Evolutionary conservation across 1,140 invertebrate genomes (phyloP), one percentile per base, ranked within the genome.

Genomic region (Orchestia grillus): DNA sequence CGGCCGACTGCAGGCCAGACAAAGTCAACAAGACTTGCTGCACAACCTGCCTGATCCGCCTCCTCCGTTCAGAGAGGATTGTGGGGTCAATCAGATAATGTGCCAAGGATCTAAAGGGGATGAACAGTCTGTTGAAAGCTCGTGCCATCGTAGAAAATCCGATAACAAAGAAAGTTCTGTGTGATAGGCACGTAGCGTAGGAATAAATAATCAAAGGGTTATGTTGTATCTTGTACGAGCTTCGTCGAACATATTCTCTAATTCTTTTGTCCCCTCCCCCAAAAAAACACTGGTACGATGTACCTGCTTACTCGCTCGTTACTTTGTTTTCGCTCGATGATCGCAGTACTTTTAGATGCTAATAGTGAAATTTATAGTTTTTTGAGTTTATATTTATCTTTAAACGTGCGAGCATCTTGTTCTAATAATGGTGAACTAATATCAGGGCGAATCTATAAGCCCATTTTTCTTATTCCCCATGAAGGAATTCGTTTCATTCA

Each of bases 151-250:
- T 40, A 94, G 92, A 94, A 94, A 6, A 47, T 45, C 92, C 41
- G 92, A 94, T 94, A 94, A 94, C 44, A 94, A 94, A 45, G 92
- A 94, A 47, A 94, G 92, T 45, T 94, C 92, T 94, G 92, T 94
- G 92, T 94, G 92, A 94, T 94, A 91, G 88, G 44, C 41, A 42
- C 62, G 28, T 23, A 77, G 28, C 62, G 62, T 77, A 77, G 62
- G 62, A 23, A 36, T 77, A 77, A 23, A 36, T 77, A 77, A 77
- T 77, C 11, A 77, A 77, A 36, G 28, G 36, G 28, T 77, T 77
- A 77, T 77, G 62, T 77, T 77, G 11, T n/a, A 3, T 77, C 62
- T 77, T 77, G 62, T 77, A 19, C 36, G 47, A 36, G 11, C 62
- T 23, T 36, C 62, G 28, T 36, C 11, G 28, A 23, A 28, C 28